Percentiles rank a stretch among this genome's conserved stretches.
phyloP scores from a whole-genome alignment of 2,888 invertebrate genomes.

The Anthophora plumipes region DNA sequence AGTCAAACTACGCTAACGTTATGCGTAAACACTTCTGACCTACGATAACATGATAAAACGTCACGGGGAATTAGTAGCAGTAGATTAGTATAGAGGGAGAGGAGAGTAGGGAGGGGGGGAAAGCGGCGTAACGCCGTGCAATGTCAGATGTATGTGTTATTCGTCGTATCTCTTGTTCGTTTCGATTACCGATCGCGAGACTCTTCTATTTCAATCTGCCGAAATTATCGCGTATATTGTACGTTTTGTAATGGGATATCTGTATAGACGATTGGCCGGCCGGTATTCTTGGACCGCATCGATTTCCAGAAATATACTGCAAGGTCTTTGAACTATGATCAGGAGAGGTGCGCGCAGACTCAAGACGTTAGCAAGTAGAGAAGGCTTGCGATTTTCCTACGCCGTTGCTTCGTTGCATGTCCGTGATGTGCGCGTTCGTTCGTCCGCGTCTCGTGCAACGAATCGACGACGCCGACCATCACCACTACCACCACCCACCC shows the following conservation, averaged over 20 bases:
- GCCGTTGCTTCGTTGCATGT: slow-evolving; percentile 35
- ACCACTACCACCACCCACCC: no score
- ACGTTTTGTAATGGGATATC: neutral
- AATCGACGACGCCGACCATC: slow-evolving; percentile 1
- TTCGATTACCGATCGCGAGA: neutral
- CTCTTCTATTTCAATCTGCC: neutral
- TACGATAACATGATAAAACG: slow-evolving; percentile 35
- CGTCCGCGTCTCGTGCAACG: slow-evolving; percentile 18
- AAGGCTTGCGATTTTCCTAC: slow-evolving; percentile 17
- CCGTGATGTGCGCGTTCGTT: slow-evolving; percentile 32
- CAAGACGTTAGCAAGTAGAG: slow-evolving; percentile 13
- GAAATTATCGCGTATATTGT: no score
- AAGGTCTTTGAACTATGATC: slow-evolving; percentile 70
- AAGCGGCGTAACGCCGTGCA: neutral
- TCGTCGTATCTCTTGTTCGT: neutral
- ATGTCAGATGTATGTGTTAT: neutral
- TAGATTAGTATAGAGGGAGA: neutral
- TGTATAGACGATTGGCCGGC: neutral
- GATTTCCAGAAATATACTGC: slow-evolving; percentile 71
- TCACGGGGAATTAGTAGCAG: neutral
- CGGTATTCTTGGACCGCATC: slow-evolving; percentile 19
- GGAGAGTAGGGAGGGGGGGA: no score
- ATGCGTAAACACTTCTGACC: slow-evolving; percentile 12
- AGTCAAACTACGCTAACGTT: neutral
- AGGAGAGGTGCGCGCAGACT: slow-evolving; percentile 28